Base-by-base conservation (phyloP, 2,888 invertebrate genomes). In the Alentia gelatinosa region DNA sequence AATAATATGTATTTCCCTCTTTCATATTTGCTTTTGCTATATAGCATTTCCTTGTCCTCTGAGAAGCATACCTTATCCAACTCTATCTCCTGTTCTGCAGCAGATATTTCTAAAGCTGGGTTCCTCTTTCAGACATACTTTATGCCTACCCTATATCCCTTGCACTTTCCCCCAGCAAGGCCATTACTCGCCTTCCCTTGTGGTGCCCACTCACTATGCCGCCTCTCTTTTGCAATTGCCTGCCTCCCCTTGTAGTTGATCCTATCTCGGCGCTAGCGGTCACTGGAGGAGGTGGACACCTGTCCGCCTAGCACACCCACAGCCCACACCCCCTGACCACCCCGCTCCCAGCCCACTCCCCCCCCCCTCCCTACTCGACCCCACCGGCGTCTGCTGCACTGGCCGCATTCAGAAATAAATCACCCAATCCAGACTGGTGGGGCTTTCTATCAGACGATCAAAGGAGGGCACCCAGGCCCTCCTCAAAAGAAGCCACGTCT, bases 361-460 rank as follows among this genome's bases (percentile, higher is more conserved):
- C 68, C 63, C n/a, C 12, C 68, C 26, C 79, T n/a, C 37, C 35
- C 35, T 39, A 79, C 37, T 37, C 12, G 15, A 35, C 79, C 35
- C 79, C 39, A 9, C 37, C n/a, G 56, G 56, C 23, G 56, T 3
- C 23, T 19, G 56, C n/a, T 56, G 56, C 56, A 56, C 56, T n/a
- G 56, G n/a, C 56, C 56, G 19, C 56, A 56, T 12, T 19, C 56
- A n/a, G 56, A 68, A 30, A 68, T 68, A 68, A 68, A 26, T 68
- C 68, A 30, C 30, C 68, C 68, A 68, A 68, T 68, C 68, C 68
- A 26, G 68, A 68, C 68, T 9, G 23, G 63, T n/a, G 19, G 12
- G 74, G 1, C 75, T 75, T 75, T 75, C 33, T 79, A 79, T 79
- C 79, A 37, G 23, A n/a, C n/a, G 79, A 79, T 79, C 79, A 79